Evolutionary conservation across 2,113 vertebrate genomes (phyloP).

Genomic region (Phainopepla nitens): DNA sequence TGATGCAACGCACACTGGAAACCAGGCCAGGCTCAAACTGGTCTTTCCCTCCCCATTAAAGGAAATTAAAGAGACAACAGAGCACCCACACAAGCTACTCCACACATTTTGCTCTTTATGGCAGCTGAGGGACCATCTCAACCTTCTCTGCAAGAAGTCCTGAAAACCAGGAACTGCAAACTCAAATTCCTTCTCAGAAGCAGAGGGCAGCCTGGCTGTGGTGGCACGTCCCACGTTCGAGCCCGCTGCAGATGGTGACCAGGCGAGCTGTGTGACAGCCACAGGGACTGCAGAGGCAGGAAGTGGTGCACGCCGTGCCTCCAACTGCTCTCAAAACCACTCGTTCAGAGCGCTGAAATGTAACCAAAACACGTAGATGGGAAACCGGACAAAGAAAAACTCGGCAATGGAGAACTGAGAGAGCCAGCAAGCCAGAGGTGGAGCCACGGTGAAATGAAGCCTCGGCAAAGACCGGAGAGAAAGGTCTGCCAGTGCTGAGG

Average conservation of each 20-base stretch:
- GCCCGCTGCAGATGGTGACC: constrained; percentile 28
- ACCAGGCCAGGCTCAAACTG: not conserved
- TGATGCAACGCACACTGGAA: not conserved
- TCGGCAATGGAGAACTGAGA: not conserved
- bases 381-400: not conserved
- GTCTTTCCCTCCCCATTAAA: not conserved
- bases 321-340: constrained; percentile 38
- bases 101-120: not conserved
- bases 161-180: not conserved
- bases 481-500: not conserved
- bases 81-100: not conserved
- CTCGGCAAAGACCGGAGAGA: not conserved
- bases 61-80: not conserved
- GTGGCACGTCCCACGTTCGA: not conserved
- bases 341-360: not conserved
- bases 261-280: not conserved
- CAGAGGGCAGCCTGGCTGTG: not conserved
- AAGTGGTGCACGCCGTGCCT: constrained; percentile 40
- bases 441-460: not conserved
- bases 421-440: not conserved
- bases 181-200: not conserved
- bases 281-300: constrained; percentile 18
- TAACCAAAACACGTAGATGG: not conserved
- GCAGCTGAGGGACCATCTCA: not conserved
- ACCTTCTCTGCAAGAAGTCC: not conserved